These are phyloP conservation scores for Muntiacus muntjak DNA, from an alignment of 2,113 vertebrate species.

Conservation along the genomic window DNA sequence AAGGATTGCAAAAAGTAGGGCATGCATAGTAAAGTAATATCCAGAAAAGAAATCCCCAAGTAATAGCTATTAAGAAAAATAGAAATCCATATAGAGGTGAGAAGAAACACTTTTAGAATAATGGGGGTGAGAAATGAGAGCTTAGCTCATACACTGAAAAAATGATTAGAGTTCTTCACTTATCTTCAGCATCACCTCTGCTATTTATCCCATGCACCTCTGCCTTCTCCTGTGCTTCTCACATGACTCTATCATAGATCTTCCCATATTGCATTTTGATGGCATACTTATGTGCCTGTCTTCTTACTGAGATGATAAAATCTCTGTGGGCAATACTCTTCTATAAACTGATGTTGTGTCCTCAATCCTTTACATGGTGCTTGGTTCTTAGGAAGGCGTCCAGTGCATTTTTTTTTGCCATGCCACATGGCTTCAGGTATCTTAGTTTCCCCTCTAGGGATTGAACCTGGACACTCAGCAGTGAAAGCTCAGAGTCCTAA, in stretches of 20 bases:
- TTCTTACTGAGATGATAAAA: not conserved
- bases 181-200: not conserved
- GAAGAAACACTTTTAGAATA: not conserved
- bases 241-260: not conserved
- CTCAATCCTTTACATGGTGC: not conserved
- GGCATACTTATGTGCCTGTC: not conserved
- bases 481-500: not conserved
- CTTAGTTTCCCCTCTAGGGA: not conserved
- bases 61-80: not conserved
- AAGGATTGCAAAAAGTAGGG: not conserved
- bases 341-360: not conserved
- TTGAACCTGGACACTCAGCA: not conserved
- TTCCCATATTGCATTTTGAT: accelerated
- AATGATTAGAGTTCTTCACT: not conserved
- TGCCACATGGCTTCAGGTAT: not conserved
- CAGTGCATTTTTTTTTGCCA: not conserved
- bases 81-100: not conserved
- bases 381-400: not conserved
- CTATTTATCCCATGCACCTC: not conserved
- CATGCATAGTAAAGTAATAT: not conserved
- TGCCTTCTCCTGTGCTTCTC: not conserved
- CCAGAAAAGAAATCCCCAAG: not conserved
- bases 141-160: not conserved
- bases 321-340: not conserved
- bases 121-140: not conserved